Evolutionary conservation across 2,113 vertebrate species (phyloP), one percentile per base, ranked within the genome.

Genomic region (Periophthalmodon schlosseri): DNA sequence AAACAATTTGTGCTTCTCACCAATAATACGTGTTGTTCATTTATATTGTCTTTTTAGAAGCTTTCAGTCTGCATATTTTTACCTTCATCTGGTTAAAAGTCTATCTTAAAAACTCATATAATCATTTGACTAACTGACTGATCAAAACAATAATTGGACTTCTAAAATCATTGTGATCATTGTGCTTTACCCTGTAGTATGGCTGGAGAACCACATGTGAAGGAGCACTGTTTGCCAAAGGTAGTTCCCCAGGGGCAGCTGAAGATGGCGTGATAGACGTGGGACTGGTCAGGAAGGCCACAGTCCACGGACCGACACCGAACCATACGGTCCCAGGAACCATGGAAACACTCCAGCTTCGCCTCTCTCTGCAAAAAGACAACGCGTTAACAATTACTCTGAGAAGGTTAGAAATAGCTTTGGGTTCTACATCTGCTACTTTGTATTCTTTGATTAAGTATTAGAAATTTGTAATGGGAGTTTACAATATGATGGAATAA

Each of bases 161-260:
- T 20, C 18, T 9, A 4, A n/a, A 44, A n/a, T 9, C 8, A 12
- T 12, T 12, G 18, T 11, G 20, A 13, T n/a, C n/a, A n/a, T n/a
- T 46, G 10, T 5, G 5, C 18, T 67, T 79, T 93, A 98, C 98
- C 98, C 95, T 97, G 96, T 64, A 99, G 93, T 78, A 96, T 97
- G 68, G 97, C 95, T 28, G 98, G 98, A n/a, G 95, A 86, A n/a
- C 94, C 91, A 84, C 98, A 99, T 70, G 95, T 92, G 79, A 99
- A 94, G 14, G 91, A 96, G 69, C 97, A 99, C 49, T 91, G 93
- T 87, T 96, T 95, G 66, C 93, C 91, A 73, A 95, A 96, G 1
- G 80, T 91, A 1, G 97, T 99, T 23, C 98, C 97, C 72, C 85
- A 78, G 0, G 93, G 92, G 77, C 97, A 99, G 64, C 91, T 96